phyloP scores from a whole-genome alignment of 2,113 vertebrate species.

The Corydoras sp. region DNA sequence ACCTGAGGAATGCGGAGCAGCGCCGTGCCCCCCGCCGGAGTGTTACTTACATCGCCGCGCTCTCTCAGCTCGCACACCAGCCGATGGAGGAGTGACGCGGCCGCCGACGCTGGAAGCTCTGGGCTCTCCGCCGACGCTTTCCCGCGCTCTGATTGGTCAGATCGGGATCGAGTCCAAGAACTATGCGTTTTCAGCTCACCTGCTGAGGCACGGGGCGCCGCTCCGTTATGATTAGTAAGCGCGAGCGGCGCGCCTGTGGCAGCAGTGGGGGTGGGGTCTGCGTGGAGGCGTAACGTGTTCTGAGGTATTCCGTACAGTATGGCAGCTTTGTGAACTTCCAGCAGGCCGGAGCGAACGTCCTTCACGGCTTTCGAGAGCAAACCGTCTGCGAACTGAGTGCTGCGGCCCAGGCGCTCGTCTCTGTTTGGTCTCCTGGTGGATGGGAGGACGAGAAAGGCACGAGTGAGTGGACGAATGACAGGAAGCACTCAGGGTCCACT shows the following conservation, averaged over 20 bases:
- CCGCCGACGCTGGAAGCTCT: conserved; percentile 77
- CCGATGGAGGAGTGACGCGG: conserved; percentile 89
- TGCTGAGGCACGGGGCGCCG: conserved; percentile 73
- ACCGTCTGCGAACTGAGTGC: conserved; percentile 98
- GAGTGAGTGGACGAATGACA: conserved; percentile 87
- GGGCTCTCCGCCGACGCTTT: conserved; percentile 73
- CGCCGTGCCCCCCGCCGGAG: conserved; percentile 65
- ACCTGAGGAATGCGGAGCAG: conserved; percentile 90
- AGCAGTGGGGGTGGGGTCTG: conserved; percentile 82
- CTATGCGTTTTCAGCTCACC: conserved; percentile 67
- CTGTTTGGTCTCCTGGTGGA: conserved; percentile 97
- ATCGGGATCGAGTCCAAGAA: conserved; percentile 79
- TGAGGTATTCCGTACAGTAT: conserved; percentile 99
- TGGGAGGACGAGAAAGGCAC: conserved; percentile 68
- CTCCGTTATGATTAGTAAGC: conserved; percentile 73
- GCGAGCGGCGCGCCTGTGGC: conserved; percentile 70
- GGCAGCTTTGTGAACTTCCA: conserved; percentile 95
- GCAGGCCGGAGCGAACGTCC: conserved; percentile 96
- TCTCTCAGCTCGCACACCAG: conserved; percentile 85
- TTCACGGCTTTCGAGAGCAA: conserved; percentile 99
- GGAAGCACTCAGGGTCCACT: conserved; percentile 98
- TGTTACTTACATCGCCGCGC: conserved; percentile 74
- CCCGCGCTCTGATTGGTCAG: conserved; percentile 71
- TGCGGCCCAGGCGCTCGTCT: conserved; percentile 97
- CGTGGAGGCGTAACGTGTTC: conserved; percentile 88